Evolutionary conservation across 2,797 vertebrate genomes (phyloP).

Genomic region (Malurus leucopterus): DNA sequence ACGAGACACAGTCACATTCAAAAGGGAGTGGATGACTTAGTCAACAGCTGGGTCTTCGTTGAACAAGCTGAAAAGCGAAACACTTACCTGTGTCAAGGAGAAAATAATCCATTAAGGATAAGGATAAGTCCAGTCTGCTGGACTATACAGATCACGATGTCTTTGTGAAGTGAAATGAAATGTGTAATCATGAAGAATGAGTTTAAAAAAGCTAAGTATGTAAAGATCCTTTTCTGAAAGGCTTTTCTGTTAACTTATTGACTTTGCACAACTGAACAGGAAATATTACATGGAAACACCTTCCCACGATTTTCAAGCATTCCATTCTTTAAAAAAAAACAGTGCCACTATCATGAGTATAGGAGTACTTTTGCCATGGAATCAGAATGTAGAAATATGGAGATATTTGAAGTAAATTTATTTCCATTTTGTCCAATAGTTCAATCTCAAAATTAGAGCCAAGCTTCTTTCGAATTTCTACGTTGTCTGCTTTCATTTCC

Average conservation of each 20-base stretch:
- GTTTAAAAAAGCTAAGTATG: neutral
- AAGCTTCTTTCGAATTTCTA: neutral
- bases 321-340: neutral
- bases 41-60: neutral
- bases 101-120: neutral
- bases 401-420: neutral
- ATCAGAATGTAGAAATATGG: neutral
- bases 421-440: neutral
- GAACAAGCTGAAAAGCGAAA: neutral
- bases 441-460: neutral
- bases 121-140: neutral
- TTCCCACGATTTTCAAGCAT: neutral
- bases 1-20: neutral
- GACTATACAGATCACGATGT: neutral
- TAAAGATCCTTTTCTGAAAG: neutral
- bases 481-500: neutral
- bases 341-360: neutral
- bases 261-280: neutral
- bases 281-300: neutral
- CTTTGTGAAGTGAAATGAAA: neutral
- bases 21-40: fast-evolving
- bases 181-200: fast-evolving
- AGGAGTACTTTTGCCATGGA: neutral
- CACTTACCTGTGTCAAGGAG: neutral
- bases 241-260: neutral